phyloP scores from a whole-genome alignment of 2,888 invertebrate genomes.

The Meloe dianella region DNA sequence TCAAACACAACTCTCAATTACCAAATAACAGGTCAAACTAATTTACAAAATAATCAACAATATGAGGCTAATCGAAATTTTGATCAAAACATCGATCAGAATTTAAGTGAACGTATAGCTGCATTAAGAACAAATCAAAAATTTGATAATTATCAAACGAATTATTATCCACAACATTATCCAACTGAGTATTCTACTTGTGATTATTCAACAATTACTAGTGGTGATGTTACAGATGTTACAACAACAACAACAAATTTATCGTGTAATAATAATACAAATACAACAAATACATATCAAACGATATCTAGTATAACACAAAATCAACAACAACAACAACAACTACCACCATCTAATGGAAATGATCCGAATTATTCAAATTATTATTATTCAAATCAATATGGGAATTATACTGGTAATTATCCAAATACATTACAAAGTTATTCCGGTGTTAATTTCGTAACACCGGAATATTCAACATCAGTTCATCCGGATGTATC shows the following conservation, averaged over 20 bases:
- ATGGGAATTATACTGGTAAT: not conserved
- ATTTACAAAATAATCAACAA: not conserved
- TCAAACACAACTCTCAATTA: not conserved
- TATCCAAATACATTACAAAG: not conserved
- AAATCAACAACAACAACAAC: constrained; percentile 19
- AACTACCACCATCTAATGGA: constrained; percentile 17
- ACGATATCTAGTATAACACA: constrained; percentile 40
- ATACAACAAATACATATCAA: constrained; percentile 44
- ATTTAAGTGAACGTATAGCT: constrained; percentile 14
- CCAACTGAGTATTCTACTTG: not conserved
- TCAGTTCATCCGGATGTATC: constrained; percentile 40
- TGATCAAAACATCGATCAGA: constrained; percentile 17
- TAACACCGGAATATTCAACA: constrained; percentile 43
- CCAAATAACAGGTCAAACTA: not conserved
- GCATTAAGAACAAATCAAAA: constrained; percentile 3
- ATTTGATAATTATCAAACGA: constrained; percentile 10
- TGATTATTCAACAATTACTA: not conserved
- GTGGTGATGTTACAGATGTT: not conserved
- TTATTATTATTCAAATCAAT: constrained; percentile 13
- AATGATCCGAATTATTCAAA: not conserved
- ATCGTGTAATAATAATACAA: constrained; percentile 31
- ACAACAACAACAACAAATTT: constrained; percentile 6
- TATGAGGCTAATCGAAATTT: not conserved
- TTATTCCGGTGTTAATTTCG: constrained; percentile 32
- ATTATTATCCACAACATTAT: constrained; percentile 16